Evolutionary conservation across 2,888 invertebrate species (phyloP).

Genomic region (Leistus spinibarbis): DNA sequence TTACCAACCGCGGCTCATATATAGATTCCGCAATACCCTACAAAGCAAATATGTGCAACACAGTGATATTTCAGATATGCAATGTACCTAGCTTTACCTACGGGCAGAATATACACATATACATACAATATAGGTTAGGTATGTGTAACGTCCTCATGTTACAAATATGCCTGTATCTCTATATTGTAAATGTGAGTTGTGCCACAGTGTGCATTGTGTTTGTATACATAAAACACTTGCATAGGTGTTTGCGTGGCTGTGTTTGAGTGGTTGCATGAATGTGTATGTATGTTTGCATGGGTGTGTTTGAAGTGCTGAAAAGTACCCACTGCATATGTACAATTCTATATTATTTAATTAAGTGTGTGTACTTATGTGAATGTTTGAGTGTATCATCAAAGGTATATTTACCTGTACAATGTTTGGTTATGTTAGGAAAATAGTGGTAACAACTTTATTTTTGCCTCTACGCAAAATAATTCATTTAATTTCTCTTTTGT

Average conservation of each 20-base stretch:
- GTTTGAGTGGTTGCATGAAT: constrained; percentile 15
- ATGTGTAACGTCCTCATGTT: neutral
- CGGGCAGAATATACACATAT: no score
- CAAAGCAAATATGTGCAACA: neutral
- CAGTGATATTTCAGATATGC: neutral
- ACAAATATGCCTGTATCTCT: neutral
- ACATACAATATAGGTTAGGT: neutral
- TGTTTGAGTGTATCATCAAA: constrained; percentile 12
- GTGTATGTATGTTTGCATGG: constrained; percentile 23
- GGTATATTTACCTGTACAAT: no score
- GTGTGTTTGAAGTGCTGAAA: constrained; percentile 25
- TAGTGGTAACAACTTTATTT: no score
- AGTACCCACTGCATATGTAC: no score
- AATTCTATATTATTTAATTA: constrained; percentile 33
- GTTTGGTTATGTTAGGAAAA: no score
- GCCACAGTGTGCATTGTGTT: neutral
- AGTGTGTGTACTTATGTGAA: constrained; percentile 15
- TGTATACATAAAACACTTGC: constrained; percentile 6
- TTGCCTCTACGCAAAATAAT: no score
- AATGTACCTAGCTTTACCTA: neutral
- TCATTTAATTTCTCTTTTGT: no score
- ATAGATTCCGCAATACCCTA: neutral
- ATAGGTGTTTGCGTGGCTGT: neutral
- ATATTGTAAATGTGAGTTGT: no score
- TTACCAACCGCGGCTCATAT: neutral